phyloP scores from a whole-genome alignment of 2,113 vertebrate species.

The Micromys minutus region DNA sequence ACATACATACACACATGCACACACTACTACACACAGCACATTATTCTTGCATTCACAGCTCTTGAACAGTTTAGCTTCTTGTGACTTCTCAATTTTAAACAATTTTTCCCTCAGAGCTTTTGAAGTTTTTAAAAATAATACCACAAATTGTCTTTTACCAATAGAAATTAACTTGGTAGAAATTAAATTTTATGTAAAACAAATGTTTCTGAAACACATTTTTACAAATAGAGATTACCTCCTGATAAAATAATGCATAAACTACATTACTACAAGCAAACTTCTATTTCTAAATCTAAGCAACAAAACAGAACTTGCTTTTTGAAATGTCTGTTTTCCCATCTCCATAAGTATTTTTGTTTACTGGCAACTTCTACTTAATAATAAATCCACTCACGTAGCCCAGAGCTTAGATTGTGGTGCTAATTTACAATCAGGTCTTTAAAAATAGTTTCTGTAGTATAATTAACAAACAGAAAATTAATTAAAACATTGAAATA shows the following conservation, averaged over 20 bases:
- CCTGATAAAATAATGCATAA: conserved; percentile 16
- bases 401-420: neutral
- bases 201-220: conserved; percentile 54
- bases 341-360: neutral
- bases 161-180: conserved; percentile 7
- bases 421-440: conserved; percentile 9
- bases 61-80: neutral
- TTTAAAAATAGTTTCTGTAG: conserved; percentile 71
- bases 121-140: conserved; percentile 25
- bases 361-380: neutral
- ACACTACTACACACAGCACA: accelerated
- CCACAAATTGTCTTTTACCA: conserved; percentile 3
- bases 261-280: neutral
- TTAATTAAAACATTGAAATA: conserved; percentile 5
- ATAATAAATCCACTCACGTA: neutral
- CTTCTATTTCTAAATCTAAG: conserved; percentile 29
- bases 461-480: conserved; percentile 33
- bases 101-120: neutral
- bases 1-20: too few species aligned
- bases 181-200: neutral
- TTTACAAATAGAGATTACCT: conserved; percentile 65
- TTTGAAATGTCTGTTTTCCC: neutral
- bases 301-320: neutral
- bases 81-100: neutral
- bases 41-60: neutral